Base-by-base conservation (phyloP, 2,888 invertebrate species). In the Aphidius colemani region DNA sequence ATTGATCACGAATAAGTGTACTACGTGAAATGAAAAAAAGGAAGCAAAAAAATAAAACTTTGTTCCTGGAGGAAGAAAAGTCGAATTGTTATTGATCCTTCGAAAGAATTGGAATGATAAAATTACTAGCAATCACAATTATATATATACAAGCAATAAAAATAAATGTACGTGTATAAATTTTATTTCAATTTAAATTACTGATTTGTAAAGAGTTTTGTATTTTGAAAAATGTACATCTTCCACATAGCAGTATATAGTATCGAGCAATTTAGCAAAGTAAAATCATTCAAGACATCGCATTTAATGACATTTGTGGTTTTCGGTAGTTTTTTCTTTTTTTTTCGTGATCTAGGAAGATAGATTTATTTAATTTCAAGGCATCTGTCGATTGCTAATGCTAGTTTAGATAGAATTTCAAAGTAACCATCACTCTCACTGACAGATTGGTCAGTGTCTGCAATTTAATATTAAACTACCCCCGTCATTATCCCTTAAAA, bases 401-500 rank as follows among this genome's bases (percentile, higher is more conserved):
- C 5, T 30, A 30, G 30, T 30, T 5, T 13, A 46, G 48, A 43
- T 44, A 46, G 39, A 40, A 53, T 48, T 53, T 64, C 67, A 68
- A 30, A 30, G 30, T 30, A 30, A 30, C 69, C 67, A 69, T 67
- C 71, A 66, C 67, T 70, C 69, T 69, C 66, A 67, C 69, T 67
- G 75, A 73, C 71, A 73, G 74, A 75, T 77, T 72, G 75, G 74
- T 73, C 74, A 72, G 74, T 30, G 30, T 72, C 72, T 71, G 70
- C 77, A 76, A 78, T 78, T 76, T 74, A 78, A 78, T 77, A 75
- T 74, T 72, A 66, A 48, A 61, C 64, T 44, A 58, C 61, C 65
- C 68, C 61, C 59, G 50, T 72, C 61, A 72, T 72, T 72, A 70
- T 71, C 66, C 73, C 66, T 61, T 71, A 71, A 72, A 72, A 71